A percentile compares a stretch with the other conserved stretches of the same genome.
Evolutionary conservation across 2,888 invertebrate species (phyloP).

Genomic region (Himalopsyche japonica): DNA sequence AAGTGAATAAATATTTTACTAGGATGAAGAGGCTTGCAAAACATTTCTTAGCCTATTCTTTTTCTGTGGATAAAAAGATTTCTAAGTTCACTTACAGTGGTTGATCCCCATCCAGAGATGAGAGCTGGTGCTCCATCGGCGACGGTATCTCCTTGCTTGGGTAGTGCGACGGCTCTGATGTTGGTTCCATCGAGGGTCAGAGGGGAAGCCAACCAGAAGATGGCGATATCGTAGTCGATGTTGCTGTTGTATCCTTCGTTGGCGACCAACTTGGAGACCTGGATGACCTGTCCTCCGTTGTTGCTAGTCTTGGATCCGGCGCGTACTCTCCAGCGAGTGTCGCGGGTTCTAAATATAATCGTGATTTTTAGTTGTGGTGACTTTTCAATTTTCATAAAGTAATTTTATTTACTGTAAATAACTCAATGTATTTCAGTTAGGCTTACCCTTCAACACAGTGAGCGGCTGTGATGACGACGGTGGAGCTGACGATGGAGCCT

Average conservation of each 20-base stretch:
- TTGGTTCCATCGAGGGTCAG: constrained; percentile 46
- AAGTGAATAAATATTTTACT: too few species aligned
- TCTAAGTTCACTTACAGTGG: constrained; percentile 43
- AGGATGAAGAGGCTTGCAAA: too few species aligned
- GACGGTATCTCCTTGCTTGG: constrained; percentile 44
- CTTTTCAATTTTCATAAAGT: neutral
- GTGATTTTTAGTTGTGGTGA: neutral
- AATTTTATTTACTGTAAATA: too few species aligned
- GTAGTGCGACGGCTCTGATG: constrained; percentile 46
- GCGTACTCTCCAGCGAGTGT: constrained; percentile 26
- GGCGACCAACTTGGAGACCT: constrained; percentile 44
- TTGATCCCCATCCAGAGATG: constrained; percentile 54
- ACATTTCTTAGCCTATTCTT: too few species aligned
- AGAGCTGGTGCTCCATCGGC: constrained; percentile 50
- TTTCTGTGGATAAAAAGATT: too few species aligned
- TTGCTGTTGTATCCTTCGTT: constrained; percentile 46
- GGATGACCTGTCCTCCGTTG: constrained; percentile 50
- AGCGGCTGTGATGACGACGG: constrained; percentile 46
- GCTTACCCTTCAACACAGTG: neutral
- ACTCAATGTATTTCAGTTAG: neutral
- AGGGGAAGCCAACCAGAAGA: constrained; percentile 46
- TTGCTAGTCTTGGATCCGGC: constrained; percentile 44
- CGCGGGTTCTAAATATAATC: neutral
- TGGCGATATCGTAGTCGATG: constrained; percentile 51
- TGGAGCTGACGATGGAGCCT: constrained; percentile 48